A percentile compares a stretch with the other conserved stretches of the same genome.
phyloP scores from a whole-genome alignment of 1,140 invertebrate genomes.

The Sinonovacula constricta region DNA sequence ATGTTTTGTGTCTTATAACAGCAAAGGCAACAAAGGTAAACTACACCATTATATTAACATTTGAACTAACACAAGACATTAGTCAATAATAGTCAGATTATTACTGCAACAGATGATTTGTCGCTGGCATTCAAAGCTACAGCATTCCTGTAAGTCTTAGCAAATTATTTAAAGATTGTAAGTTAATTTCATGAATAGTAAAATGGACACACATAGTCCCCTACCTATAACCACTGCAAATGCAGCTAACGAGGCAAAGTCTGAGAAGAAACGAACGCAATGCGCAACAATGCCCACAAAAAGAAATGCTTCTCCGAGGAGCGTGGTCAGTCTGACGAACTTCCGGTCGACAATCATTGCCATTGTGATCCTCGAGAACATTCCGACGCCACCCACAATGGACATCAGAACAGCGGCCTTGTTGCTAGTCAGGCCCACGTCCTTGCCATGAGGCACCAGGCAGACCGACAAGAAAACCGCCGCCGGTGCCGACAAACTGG shows the following conservation, averaged over 20 bases:
- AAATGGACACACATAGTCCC: too few relatives aligned
- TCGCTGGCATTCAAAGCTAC: too few relatives aligned
- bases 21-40: too few relatives aligned
- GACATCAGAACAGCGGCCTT: constrained; percentile 25
- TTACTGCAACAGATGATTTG: too few relatives aligned
- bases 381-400: constrained; percentile 24
- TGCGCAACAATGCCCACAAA: constrained; percentile 17
- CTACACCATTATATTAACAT: too few relatives aligned
- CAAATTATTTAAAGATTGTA: too few relatives aligned
- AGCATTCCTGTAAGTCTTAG: too few relatives aligned
- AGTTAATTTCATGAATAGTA: too few relatives aligned
- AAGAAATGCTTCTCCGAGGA: constrained; percentile 5
- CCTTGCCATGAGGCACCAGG: constrained; percentile 21
- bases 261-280: constrained; percentile 13
- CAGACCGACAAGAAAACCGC: constrained; percentile 9
- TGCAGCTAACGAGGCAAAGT: constrained; percentile 8
- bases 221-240: constrained; percentile 34
- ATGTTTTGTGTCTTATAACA: too few relatives aligned
- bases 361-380: constrained; percentile 18
- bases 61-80: too few relatives aligned
- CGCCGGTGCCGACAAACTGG: constrained; percentile 13
- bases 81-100: too few relatives aligned
- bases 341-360: constrained; percentile 38
- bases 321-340: constrained; percentile 29
- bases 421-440: constrained; percentile 6